Base-by-base conservation (phyloP, 2,888 invertebrate genomes). In the Antitype chi region DNA sequence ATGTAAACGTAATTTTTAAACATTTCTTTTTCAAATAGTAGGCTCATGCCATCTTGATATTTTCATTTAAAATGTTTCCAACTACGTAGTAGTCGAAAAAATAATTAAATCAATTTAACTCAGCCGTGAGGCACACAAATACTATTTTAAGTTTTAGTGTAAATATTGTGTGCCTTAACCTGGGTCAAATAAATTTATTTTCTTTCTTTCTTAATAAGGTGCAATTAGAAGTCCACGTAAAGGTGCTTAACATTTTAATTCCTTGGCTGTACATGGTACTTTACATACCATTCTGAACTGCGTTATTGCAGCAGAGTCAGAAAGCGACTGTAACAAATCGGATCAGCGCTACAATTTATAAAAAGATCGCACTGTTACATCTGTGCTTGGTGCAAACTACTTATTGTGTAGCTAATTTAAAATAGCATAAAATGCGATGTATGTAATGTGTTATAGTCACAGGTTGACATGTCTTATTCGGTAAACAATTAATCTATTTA, bases 321-420 rank as follows among this genome's bases (percentile, higher is more conserved):
- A 60, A 81, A 55, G 13, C 3, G 13, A 28, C 15, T 66, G 43
- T n/a, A n/a, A 66, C 25, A 11, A 53, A 70, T 25, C 25, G 15
- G 53, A 28, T 62, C 15, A 49, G 20, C 28, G 8, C 43, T 57
- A 60, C 25, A 53, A 68, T 63, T 38, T 28, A 53, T 38, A 49
- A 75, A 74, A 71, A 68, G 1, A 43, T 25, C 28, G 32, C 68
- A 59, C 43, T 71, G 38, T 52, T 47, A 25, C 28, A 55, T 68
- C 38, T 62, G 25, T 68, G 68, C 38, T 68, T 43, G 49, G 80
- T 84, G 75, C 69, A 62, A 76, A 72, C 60, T 84, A 80, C 62
- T 53, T 67, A 67, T n/a, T 67, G 74, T 68, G 70, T 63, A 67
- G n/a, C n/a, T 59, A 70, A 83, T 83, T 67, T 53, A 53, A 66